A percentile compares a stretch with the other conserved stretches of the same genome.
Evolutionary conservation across 2,888 invertebrate genomes (phyloP).

Genomic region (Drosophila antonietae): DNA sequence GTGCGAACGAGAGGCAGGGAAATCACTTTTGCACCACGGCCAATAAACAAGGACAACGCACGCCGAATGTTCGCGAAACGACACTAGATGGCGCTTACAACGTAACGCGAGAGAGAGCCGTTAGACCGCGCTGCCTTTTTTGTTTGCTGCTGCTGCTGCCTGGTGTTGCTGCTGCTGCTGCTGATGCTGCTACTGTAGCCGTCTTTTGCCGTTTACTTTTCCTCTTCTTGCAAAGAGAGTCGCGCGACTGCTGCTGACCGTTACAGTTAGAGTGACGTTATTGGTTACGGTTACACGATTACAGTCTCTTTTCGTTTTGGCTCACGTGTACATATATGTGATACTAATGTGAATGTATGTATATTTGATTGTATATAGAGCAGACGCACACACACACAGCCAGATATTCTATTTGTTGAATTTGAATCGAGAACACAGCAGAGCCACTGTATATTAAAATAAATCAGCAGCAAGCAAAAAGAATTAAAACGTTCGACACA

Average conservation of each 20-base stretch:
- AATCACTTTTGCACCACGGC: slow-evolving; percentile 22
- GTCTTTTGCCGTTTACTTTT: slow-evolving; percentile 1
- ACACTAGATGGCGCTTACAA: slow-evolving; percentile 8
- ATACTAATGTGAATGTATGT: slow-evolving; percentile 19
- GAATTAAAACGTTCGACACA: slow-evolving; percentile 11
- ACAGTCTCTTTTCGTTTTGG: slow-evolving; percentile 24
- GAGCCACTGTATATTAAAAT: slow-evolving; percentile 40
- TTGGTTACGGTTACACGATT: slow-evolving; percentile 50
- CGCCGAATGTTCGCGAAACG: slow-evolving; percentile 5
- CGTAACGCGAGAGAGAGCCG: slow-evolving; percentile 6
- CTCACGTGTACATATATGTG: slow-evolving; percentile 25
- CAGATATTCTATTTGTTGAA: slow-evolving; percentile 15
- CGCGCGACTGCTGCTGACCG: slow-evolving; percentile 6
- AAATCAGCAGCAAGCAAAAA: slow-evolving; percentile 35
- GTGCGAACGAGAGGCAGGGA: background rate
- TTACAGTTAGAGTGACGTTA: slow-evolving; percentile 40
- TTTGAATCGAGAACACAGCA: slow-evolving; percentile 15
- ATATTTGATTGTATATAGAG: slow-evolving; percentile 29
- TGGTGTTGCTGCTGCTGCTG: background rate
- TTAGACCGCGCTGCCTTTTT: slow-evolving; percentile 3
- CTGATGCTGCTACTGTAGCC: too few relatives aligned
- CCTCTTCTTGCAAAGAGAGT: background rate
- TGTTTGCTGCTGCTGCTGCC: background rate
- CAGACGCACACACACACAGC: slow-evolving; percentile 6
- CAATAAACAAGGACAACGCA: slow-evolving; percentile 37